phyloP scores from a whole-genome alignment of 2,113 vertebrate species.

The Rallus limicola region DNA sequence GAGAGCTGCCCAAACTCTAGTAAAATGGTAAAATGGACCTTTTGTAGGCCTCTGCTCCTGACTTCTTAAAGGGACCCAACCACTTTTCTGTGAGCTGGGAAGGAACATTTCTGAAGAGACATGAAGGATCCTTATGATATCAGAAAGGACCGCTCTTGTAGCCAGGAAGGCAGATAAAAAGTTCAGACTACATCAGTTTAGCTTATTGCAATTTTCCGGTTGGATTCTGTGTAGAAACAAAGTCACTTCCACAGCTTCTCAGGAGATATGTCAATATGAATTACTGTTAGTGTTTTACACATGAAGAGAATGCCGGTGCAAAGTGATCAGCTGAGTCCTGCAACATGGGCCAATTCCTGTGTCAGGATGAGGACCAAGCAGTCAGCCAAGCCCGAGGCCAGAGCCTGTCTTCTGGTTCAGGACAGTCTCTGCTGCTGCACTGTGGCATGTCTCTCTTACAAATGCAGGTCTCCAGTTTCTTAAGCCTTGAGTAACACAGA shows the following conservation, averaged over 20 bases:
- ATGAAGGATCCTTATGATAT: neutral
- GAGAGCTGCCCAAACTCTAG: conserved; percentile 73
- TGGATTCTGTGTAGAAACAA: neutral
- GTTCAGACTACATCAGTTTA: neutral
- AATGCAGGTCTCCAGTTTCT: neutral
- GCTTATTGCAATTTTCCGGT: neutral
- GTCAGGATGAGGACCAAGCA: neutral
- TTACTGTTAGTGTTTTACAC: neutral
- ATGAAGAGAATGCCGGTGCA: accelerated
- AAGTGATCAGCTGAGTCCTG: neutral
- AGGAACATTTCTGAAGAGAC: neutral
- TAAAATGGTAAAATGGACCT: conserved; percentile 69
- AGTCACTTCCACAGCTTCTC: neutral
- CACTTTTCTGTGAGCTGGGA: neutral
- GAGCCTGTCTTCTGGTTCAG: neutral
- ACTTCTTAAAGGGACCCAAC: conserved; percentile 69
- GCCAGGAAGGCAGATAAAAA: neutral
- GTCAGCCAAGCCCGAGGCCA: neutral
- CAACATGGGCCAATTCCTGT: neutral
- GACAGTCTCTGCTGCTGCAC: neutral
- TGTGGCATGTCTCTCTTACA: neutral
- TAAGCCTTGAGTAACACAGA: neutral
- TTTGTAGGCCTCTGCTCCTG: conserved; percentile 49
- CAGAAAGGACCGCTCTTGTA: neutral
- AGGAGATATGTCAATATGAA: neutral